Percentiles rank a stretch among this genome's conserved stretches.
Conservation (phyloP, 1,140 invertebrate genomes). For the Drosophila pallidifrons region DNA sequence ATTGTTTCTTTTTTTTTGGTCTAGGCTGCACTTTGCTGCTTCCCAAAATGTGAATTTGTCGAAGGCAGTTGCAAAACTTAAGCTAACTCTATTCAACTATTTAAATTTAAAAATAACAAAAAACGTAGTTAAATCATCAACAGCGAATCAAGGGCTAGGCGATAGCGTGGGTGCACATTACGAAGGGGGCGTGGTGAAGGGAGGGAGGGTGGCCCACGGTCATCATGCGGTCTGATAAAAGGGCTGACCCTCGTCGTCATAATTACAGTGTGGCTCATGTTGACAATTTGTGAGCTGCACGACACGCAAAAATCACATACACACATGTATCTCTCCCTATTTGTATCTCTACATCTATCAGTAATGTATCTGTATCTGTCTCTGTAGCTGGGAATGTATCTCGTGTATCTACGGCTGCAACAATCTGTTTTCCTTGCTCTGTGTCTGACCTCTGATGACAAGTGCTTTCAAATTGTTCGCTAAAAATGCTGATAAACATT, state of each 20-base stretch:
- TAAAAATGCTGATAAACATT: slow-evolving; percentile 49
- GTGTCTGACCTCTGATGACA: slow-evolving; percentile 60
- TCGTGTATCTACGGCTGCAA: slow-evolving; percentile 34
- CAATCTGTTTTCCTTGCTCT: slow-evolving; percentile 19
- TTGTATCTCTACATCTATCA: slow-evolving; percentile 16
- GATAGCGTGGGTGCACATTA: neutral
- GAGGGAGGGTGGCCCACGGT: neutral
- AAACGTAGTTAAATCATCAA: neutral
- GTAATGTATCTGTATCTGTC: slow-evolving; percentile 17
- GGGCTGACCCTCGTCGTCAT: slow-evolving; percentile 6
- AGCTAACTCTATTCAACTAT: slow-evolving; percentile 16
- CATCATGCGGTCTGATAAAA: slow-evolving; percentile 1
- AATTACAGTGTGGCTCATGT: slow-evolving; percentile 13
- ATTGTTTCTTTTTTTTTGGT: slow-evolving; percentile 62
- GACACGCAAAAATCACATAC: slow-evolving; percentile 47
- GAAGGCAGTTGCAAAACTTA: slow-evolving; percentile 44
- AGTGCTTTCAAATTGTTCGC: slow-evolving; percentile 59
- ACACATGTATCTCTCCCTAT: neutral
- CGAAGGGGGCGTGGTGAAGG: neutral
- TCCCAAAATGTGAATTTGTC: slow-evolving; percentile 23
- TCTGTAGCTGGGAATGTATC: slow-evolving; percentile 10
- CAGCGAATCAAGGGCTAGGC: neutral
- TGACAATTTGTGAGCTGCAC: slow-evolving; percentile 8
- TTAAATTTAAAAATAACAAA: slow-evolving; percentile 10
- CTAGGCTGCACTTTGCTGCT: slow-evolving; percentile 71